A percentile compares a stretch with the other conserved stretches of the same genome.
These are phyloP conservation scores for Acipenser transmontanus DNA, from an alignment of 2,797 vertebrate species.

Conservation along the genomic window DNA sequence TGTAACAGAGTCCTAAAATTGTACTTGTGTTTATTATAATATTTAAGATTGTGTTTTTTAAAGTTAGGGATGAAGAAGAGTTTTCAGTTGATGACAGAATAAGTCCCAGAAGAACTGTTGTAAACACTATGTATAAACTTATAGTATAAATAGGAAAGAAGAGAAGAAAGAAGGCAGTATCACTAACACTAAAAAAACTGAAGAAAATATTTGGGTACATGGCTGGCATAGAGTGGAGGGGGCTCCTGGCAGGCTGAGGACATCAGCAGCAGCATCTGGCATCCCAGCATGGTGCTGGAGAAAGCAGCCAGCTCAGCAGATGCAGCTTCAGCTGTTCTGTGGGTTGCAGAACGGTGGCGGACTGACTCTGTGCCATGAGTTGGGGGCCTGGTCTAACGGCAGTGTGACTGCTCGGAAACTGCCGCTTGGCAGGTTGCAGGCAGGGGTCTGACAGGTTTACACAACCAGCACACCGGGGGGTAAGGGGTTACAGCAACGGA, in stretches of 20 bases:
- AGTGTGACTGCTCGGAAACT: slow-evolving; percentile 45
- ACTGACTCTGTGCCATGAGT: not conserved
- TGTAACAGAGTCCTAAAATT: too few relatives aligned
- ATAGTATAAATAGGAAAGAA: too few relatives aligned
- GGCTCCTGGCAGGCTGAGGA: not conserved
- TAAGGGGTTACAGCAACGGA: slow-evolving; percentile 14
- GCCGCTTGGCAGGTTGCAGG: slow-evolving; percentile 48
- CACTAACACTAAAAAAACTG: not conserved
- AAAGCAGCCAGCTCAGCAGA: slow-evolving; percentile 6
- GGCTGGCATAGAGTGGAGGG: slow-evolving; percentile 14
- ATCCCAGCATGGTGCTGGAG: slow-evolving; percentile 46
- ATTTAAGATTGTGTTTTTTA: too few relatives aligned
- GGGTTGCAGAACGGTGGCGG: not conserved
- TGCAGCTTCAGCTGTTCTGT: slow-evolving; percentile 5
- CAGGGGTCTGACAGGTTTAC: slow-evolving; percentile 49
- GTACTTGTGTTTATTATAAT: too few relatives aligned
- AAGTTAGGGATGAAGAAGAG: too few relatives aligned
- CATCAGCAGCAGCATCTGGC: slow-evolving; percentile 43
- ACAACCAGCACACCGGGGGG: slow-evolving; percentile 27
- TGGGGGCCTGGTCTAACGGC: slow-evolving; percentile 11
- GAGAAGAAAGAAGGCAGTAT: too few relatives aligned
- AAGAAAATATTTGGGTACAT: slow-evolving; percentile 5
- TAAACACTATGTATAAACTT: too few relatives aligned
- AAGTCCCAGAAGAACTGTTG: too few relatives aligned
- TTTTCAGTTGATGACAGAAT: too few relatives aligned